Conservation (phyloP, 2,113 vertebrate genomes). For the Kryptolebias marmoratus region DNA sequence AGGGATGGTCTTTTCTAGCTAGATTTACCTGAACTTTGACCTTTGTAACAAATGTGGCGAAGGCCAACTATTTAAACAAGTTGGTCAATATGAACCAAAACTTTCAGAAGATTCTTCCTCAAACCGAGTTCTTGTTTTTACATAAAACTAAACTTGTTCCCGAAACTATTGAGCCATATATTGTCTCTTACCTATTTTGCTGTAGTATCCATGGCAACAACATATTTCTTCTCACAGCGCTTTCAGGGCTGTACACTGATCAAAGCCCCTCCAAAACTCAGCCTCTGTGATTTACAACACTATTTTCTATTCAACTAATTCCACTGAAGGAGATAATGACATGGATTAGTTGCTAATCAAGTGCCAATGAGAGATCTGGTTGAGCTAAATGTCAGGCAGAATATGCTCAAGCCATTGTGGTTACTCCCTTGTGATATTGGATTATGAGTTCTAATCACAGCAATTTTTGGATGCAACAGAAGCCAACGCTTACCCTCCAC, state of each 20-base stretch:
- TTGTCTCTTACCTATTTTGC: slow-evolving; percentile 50
- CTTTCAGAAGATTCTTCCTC: slow-evolving; percentile 25
- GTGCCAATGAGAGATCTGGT: slow-evolving; percentile 93
- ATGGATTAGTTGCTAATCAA: slow-evolving; percentile 94
- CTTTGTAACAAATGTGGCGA: not conserved
- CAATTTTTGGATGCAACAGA: slow-evolving; percentile 63
- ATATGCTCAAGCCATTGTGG: slow-evolving; percentile 67
- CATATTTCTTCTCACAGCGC: slow-evolving; percentile 53
- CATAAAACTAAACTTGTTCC: slow-evolving; percentile 34
- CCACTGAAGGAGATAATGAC: slow-evolving; percentile 93
- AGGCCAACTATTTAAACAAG: not conserved
- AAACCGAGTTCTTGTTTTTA: slow-evolving; percentile 11
- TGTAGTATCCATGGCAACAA: slow-evolving; percentile 71
- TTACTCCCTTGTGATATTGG: slow-evolving; percentile 59
- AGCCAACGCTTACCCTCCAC: slow-evolving; percentile 42
- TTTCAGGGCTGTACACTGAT: slow-evolving; percentile 58
- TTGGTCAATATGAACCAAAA: slow-evolving; percentile 13
- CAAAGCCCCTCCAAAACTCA: slow-evolving; percentile 69
- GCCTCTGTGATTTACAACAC: slow-evolving; percentile 86
- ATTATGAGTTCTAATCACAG: slow-evolving; percentile 73
- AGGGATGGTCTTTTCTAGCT: slow-evolving; percentile 33
- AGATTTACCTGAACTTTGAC: slow-evolving; percentile 20
- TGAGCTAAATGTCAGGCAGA: slow-evolving; percentile 89
- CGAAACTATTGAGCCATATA: slow-evolving; percentile 42
- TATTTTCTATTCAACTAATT: slow-evolving; percentile 94